Percentiles rank a stretch among this genome's conserved stretches.
Conservation (phyloP, 1,140 invertebrate genomes). For the Calosoma granatense region DNA sequence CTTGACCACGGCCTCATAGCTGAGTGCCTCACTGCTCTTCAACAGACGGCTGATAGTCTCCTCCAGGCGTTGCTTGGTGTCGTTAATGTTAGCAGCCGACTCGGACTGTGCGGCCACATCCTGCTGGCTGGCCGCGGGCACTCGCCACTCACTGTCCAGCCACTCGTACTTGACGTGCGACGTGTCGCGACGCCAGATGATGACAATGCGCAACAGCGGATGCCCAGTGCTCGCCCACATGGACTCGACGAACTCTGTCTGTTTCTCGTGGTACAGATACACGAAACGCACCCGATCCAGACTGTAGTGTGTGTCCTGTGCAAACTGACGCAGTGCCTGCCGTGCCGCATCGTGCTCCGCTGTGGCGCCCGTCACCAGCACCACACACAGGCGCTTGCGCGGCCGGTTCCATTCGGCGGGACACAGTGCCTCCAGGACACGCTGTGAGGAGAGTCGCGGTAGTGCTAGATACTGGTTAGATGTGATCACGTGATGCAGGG, state of each 20-base stretch:
- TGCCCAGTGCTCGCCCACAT: slow-evolving; percentile 60
- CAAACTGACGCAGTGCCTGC: slow-evolving; percentile 54
- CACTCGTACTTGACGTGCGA: slow-evolving; percentile 86
- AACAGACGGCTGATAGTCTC: slow-evolving; percentile 60
- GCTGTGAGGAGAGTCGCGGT: slow-evolving; percentile 78
- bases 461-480: slow-evolving; percentile 81
- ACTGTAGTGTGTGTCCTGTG: slow-evolving; percentile 48
- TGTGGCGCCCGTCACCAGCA: slow-evolving; percentile 69
- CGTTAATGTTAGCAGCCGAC: slow-evolving; percentile 51
- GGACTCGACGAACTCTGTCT: slow-evolving; percentile 69
- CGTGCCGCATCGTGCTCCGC: slow-evolving; percentile 46
- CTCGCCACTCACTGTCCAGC: slow-evolving; percentile 56
- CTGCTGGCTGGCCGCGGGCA: slow-evolving; percentile 33
- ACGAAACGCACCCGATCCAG: slow-evolving; percentile 69
- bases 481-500: slow-evolving; percentile 78
- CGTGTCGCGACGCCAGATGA: slow-evolving; percentile 81
- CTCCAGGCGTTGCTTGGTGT: slow-evolving; percentile 61
- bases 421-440: slow-evolving; percentile 73
- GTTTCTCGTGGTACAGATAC: slow-evolving; percentile 77
- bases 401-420: slow-evolving; percentile 73
- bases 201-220: slow-evolving; percentile 62
- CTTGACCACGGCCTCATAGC: slow-evolving; percentile 58
- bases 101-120: slow-evolving; percentile 28
- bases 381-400: slow-evolving; percentile 77
- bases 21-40: slow-evolving; percentile 56